phyloP scores from a whole-genome alignment of 1,140 invertebrate genomes.

The Drosophila cardini region DNA sequence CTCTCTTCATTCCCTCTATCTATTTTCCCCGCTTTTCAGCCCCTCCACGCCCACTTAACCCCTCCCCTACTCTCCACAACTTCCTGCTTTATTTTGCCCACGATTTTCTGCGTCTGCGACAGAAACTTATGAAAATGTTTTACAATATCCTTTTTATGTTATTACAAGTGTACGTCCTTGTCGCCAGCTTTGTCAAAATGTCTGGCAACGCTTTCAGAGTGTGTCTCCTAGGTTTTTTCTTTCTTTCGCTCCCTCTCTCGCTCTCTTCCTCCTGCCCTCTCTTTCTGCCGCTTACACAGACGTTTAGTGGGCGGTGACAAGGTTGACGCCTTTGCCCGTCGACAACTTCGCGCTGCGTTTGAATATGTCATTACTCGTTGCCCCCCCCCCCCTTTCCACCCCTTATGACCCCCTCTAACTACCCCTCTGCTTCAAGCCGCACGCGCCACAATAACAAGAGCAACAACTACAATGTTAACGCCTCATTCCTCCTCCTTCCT shows the following conservation, averaged over 20 bases:
- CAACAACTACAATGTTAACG: slow-evolving; percentile 63
- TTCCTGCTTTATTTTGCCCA: too few species aligned
- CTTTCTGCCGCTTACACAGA: slow-evolving; percentile 21
- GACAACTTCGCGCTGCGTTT: slow-evolving; percentile 79
- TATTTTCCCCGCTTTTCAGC: neutral
- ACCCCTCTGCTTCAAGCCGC: neutral
- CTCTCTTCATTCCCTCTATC: neutral
- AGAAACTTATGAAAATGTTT: slow-evolving; percentile 84
- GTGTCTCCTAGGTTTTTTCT: neutral
- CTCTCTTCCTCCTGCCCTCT: slow-evolving; percentile 20
- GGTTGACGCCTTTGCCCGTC: slow-evolving; percentile 68
- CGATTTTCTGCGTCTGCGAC: slow-evolving; percentile 18
- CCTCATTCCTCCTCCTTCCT: slow-evolving; percentile 32
- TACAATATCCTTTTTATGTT: slow-evolving; percentile 85
- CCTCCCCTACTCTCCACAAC: neutral
- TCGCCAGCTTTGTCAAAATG: slow-evolving; percentile 84
- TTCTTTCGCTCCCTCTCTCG: neutral
- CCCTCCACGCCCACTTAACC: neutral
- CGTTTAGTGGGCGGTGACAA: slow-evolving; percentile 20
- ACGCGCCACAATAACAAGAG: slow-evolving; percentile 40
- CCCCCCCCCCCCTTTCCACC: neutral
- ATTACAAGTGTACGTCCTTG: slow-evolving; percentile 84
- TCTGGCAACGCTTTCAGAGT: slow-evolving; percentile 71
- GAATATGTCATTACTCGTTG: slow-evolving; percentile 78
- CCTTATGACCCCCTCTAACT: neutral